These are phyloP conservation scores for Nasonia oneida DNA, from an alignment of 2,888 invertebrate genomes.

Conservation along the genomic window DNA sequence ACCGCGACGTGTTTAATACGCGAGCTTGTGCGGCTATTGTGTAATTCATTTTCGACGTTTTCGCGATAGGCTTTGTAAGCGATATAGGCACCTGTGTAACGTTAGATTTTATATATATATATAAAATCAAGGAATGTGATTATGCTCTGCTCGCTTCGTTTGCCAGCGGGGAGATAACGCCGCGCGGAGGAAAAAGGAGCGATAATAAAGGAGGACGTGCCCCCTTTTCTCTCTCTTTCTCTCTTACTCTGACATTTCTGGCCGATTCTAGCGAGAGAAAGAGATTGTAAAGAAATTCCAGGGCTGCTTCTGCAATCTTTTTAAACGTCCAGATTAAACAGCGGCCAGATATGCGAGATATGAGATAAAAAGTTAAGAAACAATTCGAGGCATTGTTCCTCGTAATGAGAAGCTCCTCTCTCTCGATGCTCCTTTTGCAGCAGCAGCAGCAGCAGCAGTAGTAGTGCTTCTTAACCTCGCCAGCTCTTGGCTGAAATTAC, in stretches of 20 bases:
- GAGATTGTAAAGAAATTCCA: not conserved
- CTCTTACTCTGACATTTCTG: not conserved
- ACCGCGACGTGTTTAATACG: not conserved
- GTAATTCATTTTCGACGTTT: conserved; percentile 65
- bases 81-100: not conserved
- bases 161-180: not conserved
- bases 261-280: not conserved
- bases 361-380: conserved; percentile 35
- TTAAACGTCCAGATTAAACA: conserved; percentile 14
- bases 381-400: conserved; percentile 17
- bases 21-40: conserved; percentile 48
- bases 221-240: not conserved
- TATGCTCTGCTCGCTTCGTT: not conserved
- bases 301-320: not conserved
- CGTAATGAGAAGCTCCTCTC: conserved; percentile 35
- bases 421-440: conserved; percentile 47
- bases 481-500: not conserved
- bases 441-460: not conserved
- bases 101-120: not conserved
- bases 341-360: conserved; percentile 10
- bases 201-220: not conserved
- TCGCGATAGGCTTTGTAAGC: not conserved
- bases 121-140: not conserved
- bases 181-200: not conserved
- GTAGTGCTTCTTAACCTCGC: conserved; percentile 20